Evolutionary conservation across 2,888 invertebrate species (phyloP), one percentile per base, ranked within the genome.

Genomic region (Chorisops tibialis): DNA sequence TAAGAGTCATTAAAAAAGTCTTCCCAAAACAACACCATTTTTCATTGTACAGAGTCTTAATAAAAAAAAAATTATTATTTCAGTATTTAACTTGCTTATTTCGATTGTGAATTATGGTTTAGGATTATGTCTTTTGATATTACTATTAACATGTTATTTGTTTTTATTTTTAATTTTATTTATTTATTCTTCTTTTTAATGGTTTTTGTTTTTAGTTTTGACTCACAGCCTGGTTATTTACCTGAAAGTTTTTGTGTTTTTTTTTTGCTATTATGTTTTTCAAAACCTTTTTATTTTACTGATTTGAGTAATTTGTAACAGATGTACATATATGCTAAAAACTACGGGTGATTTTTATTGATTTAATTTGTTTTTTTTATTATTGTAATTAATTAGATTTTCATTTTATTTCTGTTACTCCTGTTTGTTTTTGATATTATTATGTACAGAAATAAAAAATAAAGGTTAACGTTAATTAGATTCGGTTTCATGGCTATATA

Each of bases 141-240:
- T 30, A 30, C 30, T 30, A 30, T 30, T 30, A 30, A 30, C 30
- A 16, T 41, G 7, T 41, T 41, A 16, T 41, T 6, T 37, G 37
- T 18, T 30, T 35, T 6, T 58, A n/a, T 9, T 30, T 45, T 58
- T 19, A 12, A 18, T 58, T 3, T 4, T 12, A 19, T 43, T 58
- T 43, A 45, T 45, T 43, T 38, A 35, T 51, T 2, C 21, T 52
- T 48, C 18, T 35, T 45, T 30, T n/a, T 30, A 35, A 22, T 45
- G n/a, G 16, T 41, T 41, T 41, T n/a, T n/a, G n/a, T 16, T 48
- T 45, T 48, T 59, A 14, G 21, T 59, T 41, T 59, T 47, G 59
- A 59, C 59, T 59, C 59, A 59, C 59, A 59, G 59, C 59, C 59
- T 59, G 59, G 59, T 37, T 59, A 14, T 59, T 47, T 59, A 59